Base-by-base conservation (phyloP, 2,888 invertebrate genomes). In the Cyrtodaria siliqua region DNA sequence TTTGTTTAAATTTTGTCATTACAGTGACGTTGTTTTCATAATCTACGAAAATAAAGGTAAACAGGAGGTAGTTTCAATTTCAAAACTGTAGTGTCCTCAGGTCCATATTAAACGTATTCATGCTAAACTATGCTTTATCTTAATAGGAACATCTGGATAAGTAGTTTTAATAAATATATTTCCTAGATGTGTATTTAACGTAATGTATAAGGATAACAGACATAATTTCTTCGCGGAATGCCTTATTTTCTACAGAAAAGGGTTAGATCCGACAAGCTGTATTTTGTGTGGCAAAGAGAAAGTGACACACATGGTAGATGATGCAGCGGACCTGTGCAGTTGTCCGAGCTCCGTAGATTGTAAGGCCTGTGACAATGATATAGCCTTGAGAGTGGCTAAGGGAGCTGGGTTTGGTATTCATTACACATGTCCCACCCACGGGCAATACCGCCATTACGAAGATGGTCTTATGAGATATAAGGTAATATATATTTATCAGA, bases 401-500 rank as follows among this genome's bases (percentile, higher is more conserved):
- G 64, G 40, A 1, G 56, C 53, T 20, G 56, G 26, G 8, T 68
- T 67, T 29, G 61, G 47, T 16, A 20, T 72, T 2, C 61, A 67
- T 12, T 87, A 82, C 60, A 78, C 56, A 2, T 89, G 89, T 66
- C n/a, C 38, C 8, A 47, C 69, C 3, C 89, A 89, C 61, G 82
- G 82, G 16, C 55, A 72, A 9, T 89, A 83, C 73, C 70, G 87
- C 18, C 79, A 77, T 8, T 88, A 89, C 63, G 88, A 87, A 62
- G 86, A 88, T 59, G 71, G 78, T 1, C 64, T 91, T 27, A 75
- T 88, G 60, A 69, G 69, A 27, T 82, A 86, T 71, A 91, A 91
- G 83, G 87, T 86, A 57, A 20, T 47, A 16, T 14, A 23, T 12
- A n/a, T n/a, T n/a, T n/a, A n/a, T n/a, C n/a, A n/a, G n/a, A n/a